phyloP scores from a whole-genome alignment of 2,113 vertebrate species.

The Hipposideros armiger region DNA sequence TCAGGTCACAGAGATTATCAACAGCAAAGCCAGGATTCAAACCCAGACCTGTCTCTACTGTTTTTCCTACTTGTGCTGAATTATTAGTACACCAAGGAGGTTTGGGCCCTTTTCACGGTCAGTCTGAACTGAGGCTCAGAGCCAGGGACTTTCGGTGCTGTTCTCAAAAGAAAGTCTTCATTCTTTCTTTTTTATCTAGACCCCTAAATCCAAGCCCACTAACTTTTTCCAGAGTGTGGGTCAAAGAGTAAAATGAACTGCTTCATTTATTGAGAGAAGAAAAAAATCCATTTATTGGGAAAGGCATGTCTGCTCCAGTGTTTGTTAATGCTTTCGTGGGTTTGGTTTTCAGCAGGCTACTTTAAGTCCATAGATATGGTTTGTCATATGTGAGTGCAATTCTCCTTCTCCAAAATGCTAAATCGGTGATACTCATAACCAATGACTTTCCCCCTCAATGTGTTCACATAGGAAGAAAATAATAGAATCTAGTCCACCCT shows the following conservation, averaged over 20 bases:
- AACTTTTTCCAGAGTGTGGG: background rate
- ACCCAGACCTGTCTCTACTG: background rate
- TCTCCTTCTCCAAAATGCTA: constrained; percentile 39
- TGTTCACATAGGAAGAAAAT: constrained; percentile 21
- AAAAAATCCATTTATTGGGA: background rate
- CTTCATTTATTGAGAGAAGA: constrained; percentile 9
- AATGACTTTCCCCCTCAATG: background rate
- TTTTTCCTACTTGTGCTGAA: background rate
- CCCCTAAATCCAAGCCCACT: background rate
- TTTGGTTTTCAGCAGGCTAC: background rate
- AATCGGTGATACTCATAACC: background rate
- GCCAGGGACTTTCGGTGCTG: background rate
- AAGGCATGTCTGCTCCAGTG: background rate
- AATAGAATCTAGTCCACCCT: background rate
- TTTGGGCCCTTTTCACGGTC: background rate
- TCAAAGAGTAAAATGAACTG: constrained; percentile 32
- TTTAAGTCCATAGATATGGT: background rate
- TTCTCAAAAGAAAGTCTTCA: background rate
- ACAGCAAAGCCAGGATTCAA: background rate
- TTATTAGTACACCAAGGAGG: background rate
- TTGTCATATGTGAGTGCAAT: background rate
- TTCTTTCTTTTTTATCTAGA: constrained; percentile 11
- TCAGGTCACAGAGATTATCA: background rate
- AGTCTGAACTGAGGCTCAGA: background rate
- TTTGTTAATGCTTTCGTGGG: background rate